Percentiles rank a stretch among this genome's conserved stretches.
Conservation (phyloP, 2,797 vertebrate species). For the Botia almorhae region DNA sequence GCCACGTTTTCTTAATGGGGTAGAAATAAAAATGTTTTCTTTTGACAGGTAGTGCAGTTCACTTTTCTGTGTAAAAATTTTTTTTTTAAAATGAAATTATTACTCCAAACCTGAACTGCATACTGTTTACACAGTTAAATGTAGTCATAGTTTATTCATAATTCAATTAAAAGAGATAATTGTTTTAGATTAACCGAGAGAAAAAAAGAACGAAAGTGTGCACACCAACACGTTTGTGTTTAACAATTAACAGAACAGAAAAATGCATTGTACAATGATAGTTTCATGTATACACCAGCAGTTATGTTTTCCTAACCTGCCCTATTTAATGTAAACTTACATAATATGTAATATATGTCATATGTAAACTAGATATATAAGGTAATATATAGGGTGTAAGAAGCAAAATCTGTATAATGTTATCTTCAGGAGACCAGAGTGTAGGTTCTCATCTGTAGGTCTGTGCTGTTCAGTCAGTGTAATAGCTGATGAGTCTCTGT, state of each 20-base stretch:
- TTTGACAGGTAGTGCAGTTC: too few relatives aligned
- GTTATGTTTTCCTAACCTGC: background rate
- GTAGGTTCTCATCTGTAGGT: background rate
- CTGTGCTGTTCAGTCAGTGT: constrained; percentile 27
- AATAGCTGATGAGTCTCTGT: constrained; percentile 62
- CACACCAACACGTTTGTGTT: background rate
- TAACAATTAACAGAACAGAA: constrained; percentile 4
- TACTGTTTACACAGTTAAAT: too few relatives aligned
- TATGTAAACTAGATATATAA: background rate
- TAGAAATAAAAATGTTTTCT: too few relatives aligned
- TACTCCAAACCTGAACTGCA: too few relatives aligned
- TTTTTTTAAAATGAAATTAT: too few relatives aligned
- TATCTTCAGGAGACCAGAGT: constrained; percentile 14
- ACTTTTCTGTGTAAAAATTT: too few relatives aligned
- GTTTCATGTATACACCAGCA: background rate
- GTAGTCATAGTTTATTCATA: too few relatives aligned
- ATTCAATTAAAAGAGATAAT: too few relatives aligned
- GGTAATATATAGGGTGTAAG: background rate
- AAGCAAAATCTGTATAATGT: constrained; percentile 1
- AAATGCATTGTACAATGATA: background rate
- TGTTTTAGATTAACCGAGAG: too few relatives aligned
- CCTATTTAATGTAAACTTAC: background rate
- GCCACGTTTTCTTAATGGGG: too few relatives aligned
- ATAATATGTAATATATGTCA: too few relatives aligned
- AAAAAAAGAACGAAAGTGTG: too few relatives aligned